phyloP scores from a whole-genome alignment of 2,888 invertebrate species.

The Acanthosepion esculentum region DNA sequence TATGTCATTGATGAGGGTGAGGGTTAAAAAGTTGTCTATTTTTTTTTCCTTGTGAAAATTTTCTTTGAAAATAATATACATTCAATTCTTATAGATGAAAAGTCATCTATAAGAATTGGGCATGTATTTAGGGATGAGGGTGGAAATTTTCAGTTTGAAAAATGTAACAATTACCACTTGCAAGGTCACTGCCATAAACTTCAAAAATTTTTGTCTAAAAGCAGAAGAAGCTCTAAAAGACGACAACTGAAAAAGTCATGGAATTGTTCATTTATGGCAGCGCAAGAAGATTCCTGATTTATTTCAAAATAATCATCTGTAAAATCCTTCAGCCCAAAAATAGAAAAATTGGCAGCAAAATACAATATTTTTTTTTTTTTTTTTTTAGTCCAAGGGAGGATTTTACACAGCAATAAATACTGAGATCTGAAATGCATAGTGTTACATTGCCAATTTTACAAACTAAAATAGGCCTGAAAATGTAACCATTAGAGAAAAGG shows the following conservation, averaged over 20 bases:
- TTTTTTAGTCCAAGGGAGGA: not conserved
- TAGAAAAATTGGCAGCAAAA: not conserved
- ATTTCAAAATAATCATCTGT: slow-evolving; percentile 1
- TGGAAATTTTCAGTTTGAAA: too few species aligned
- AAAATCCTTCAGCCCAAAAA: not conserved
- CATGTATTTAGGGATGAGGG: too few species aligned
- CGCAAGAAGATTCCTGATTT: not conserved
- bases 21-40: too few species aligned
- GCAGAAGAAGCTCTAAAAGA: too few species aligned
- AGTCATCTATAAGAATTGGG: too few species aligned
- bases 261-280: not conserved
- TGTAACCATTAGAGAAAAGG: not conserved
- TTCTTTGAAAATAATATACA: too few species aligned
- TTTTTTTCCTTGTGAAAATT: too few species aligned
- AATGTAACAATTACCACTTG: too few species aligned
- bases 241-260: not conserved
- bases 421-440: slow-evolving; percentile 24
- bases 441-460: not conserved
- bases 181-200: too few species aligned
- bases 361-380: not conserved
- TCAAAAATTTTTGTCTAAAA: too few species aligned
- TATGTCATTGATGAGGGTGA: too few species aligned
- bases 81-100: too few species aligned
- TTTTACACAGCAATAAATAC: not conserved
- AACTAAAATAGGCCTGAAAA: not conserved